Evolutionary conservation across 2,888 invertebrate species (phyloP).

Genomic region (Prosapia bicincta): DNA sequence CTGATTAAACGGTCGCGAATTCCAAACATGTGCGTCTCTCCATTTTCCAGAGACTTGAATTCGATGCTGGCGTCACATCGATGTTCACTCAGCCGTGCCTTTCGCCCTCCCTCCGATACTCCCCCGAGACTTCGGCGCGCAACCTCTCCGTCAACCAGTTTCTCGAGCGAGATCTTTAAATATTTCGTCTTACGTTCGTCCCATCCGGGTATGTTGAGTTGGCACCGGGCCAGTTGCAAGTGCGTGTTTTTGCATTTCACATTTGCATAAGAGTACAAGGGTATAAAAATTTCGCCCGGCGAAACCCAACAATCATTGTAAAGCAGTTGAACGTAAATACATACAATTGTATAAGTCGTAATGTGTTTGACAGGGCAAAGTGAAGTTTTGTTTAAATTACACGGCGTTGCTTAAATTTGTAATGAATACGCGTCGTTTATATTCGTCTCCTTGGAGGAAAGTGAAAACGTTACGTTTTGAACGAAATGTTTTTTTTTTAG

Average conservation of each 20-base stretch:
- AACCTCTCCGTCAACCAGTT: not conserved
- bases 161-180: not conserved
- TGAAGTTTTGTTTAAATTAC: too few species aligned
- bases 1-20: not conserved
- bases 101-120: not conserved
- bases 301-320: too few species aligned
- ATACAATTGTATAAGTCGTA: too few species aligned
- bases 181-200: not conserved
- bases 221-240: not conserved
- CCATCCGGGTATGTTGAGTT: not conserved
- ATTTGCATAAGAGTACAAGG: not conserved
- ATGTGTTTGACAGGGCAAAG: too few species aligned
- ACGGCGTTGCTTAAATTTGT: too few species aligned
- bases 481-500: too few species aligned
- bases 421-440: too few species aligned
- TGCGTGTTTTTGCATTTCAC: not conserved
- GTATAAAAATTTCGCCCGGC: not conserved
- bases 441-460: too few species aligned
- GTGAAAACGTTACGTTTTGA: too few species aligned
- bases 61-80: slow-evolving; percentile 16
- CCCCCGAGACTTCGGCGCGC: not conserved
- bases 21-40: slow-evolving; percentile 19
- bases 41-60: slow-evolving; percentile 25
- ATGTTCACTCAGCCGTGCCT: slow-evolving; percentile 9
- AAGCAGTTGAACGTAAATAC: too few species aligned